Conservation (phyloP, 2,888 invertebrate genomes). For the Mesochorus sp. region DNA sequence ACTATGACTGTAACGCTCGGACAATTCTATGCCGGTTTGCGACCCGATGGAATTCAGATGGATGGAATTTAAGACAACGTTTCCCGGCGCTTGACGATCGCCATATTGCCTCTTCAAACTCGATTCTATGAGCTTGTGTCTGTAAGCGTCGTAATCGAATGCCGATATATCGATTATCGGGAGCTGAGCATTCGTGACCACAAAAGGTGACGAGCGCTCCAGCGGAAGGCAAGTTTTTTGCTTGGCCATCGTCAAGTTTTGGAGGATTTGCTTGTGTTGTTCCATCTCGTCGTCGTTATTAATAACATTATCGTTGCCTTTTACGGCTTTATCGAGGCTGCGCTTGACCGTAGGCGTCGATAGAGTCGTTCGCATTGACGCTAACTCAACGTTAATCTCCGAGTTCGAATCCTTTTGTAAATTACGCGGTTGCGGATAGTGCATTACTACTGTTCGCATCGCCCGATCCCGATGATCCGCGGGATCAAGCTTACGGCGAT, state of each 20-base stretch:
- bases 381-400: slow-evolving; percentile 62
- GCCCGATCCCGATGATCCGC: slow-evolving; percentile 14
- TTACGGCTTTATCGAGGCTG: slow-evolving; percentile 31
- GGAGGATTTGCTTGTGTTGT: slow-evolving; percentile 12
- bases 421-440: slow-evolving; percentile 66
- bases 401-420: slow-evolving; percentile 71
- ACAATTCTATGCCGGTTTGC: slow-evolving; percentile 55
- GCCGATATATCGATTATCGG: slow-evolving; percentile 71
- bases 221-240: slow-evolving; percentile 48
- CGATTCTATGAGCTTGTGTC: slow-evolving; percentile 73
- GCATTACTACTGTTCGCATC: slow-evolving; percentile 68
- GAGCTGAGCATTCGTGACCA: slow-evolving; percentile 63
- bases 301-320: background rate
- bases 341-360: slow-evolving; percentile 68
- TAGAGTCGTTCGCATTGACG: slow-evolving; percentile 61
- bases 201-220: slow-evolving; percentile 68
- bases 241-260: slow-evolving; percentile 10
- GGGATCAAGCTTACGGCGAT: slow-evolving; percentile 10
- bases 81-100: slow-evolving; percentile 75
- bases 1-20: slow-evolving; percentile 67
- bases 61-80: slow-evolving; percentile 76
- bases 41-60: slow-evolving; percentile 70
- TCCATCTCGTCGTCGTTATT: background rate
- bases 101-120: slow-evolving; percentile 72
- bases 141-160: slow-evolving; percentile 72